A percentile compares a stretch with the other conserved stretches of the same genome.
phyloP scores from a whole-genome alignment of 2,797 vertebrate genomes.

The Thalassophryne amazonica region DNA sequence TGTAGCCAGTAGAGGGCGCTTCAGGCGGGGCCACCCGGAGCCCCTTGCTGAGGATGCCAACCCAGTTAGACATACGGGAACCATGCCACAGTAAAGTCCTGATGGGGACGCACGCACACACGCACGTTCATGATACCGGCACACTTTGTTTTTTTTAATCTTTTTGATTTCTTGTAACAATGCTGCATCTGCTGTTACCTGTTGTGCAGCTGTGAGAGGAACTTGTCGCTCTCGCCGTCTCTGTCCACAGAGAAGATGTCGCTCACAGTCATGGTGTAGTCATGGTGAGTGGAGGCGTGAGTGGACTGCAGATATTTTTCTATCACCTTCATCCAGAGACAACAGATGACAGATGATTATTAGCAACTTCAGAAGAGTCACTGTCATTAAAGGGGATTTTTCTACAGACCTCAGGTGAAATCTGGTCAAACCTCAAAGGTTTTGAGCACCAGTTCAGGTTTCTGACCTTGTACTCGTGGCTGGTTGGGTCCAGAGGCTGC shows the following conservation, averaged over 20 bases:
- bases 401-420: no score
- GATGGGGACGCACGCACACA: slow-evolving; percentile 2
- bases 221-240: slow-evolving; percentile 74
- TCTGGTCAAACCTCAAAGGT: no score
- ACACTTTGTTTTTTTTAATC: no score
- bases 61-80: slow-evolving; percentile 90
- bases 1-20: slow-evolving; percentile 89
- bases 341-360: neutral
- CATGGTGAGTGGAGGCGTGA: slow-evolving; percentile 84
- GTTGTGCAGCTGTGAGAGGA: slow-evolving; percentile 81
- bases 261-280: slow-evolving; percentile 85
- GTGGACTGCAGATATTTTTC: slow-evolving; percentile 84
- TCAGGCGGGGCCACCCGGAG: slow-evolving; percentile 87
- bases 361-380: no score
- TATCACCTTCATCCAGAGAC: slow-evolving; percentile 74
- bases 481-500: slow-evolving; percentile 69
- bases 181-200: slow-evolving; percentile 62
- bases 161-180: no score
- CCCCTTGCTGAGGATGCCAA: slow-evolving; percentile 87
- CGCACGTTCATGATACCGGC: neutral
- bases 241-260: slow-evolving; percentile 84
- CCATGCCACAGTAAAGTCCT: slow-evolving; percentile 92
- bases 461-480: slow-evolving; percentile 80
- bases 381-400: no score
- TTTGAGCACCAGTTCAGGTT: neutral